Evolutionary conservation across 1,140 invertebrate genomes (phyloP), one percentile per base, ranked within the genome.

Genomic region (Colletes gigas): DNA sequence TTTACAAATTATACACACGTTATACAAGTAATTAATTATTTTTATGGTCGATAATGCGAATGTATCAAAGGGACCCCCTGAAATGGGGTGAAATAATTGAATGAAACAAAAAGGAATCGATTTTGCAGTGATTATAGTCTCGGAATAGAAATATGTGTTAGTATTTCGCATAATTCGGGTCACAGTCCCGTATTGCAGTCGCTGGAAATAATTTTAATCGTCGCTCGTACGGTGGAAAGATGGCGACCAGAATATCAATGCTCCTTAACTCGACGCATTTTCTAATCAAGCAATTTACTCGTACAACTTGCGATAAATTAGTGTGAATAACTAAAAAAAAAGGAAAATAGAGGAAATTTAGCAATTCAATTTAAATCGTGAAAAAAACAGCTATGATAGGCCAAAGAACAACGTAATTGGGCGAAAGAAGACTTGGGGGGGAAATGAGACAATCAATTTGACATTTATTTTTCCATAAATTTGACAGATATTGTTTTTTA

Each of bases 141-240:
- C 41, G 39, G 14, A 10, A 4, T 14, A 10, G 44, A 47, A 55
- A 77, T 63, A 63, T 54, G 5, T 55, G 41, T 63, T 59, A 69
- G 4, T 1, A 4, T 19, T 76, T 62, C 9, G 5, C 9, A 63
- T 62, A 15, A 75, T 66, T 41, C 41, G 30, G 78, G 78, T 59
- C 54, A 59, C 15, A 41, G 59, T 83, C 66, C 82, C 78, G 82
- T 83, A 81, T 15, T 52, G 41, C 19, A 44, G 15, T 55, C 30
- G 15, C 52, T 79, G 72, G 59, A 83, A 74, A 81, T 75, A 59
- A 81, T 83, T 65, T 69, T 68, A 68, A 83, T 81, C 82, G 67
- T 57, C 66, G n/a, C 15, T 55, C 69, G 69, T 80, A 82, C 81
- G 81, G 81, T 83, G 80, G 41, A 62, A 72, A 54, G 12, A 65